phyloP scores from a whole-genome alignment of 2,797 vertebrate genomes.

The Anguilla marmorata region DNA sequence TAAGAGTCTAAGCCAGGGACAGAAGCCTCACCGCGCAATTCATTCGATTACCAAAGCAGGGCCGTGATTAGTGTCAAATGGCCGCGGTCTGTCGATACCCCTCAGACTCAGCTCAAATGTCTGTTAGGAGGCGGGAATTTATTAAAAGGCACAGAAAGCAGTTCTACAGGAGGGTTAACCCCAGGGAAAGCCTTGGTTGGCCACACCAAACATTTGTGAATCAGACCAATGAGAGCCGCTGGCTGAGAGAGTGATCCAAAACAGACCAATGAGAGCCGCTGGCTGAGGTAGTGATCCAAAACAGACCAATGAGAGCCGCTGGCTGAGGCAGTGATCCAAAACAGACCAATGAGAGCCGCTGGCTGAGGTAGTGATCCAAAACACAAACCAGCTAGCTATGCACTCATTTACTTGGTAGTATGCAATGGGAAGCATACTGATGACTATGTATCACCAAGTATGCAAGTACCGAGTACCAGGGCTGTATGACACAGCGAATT shows the following conservation, averaged over 20 bases:
- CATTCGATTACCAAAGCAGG: slow-evolving; percentile 50
- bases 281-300: too few species aligned
- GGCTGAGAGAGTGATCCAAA: neutral
- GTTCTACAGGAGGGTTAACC: neutral
- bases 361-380: too few species aligned
- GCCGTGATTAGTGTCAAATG: slow-evolving; percentile 25
- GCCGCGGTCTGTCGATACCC: slow-evolving; percentile 15
- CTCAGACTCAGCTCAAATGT: neutral
- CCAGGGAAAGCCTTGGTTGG: neutral
- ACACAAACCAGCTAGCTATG: neutral
- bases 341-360: too few species aligned
- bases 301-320: too few species aligned
- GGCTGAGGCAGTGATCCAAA: too few species aligned
- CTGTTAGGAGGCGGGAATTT: neutral
- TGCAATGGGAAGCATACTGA: neutral
- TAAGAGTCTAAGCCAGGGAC: slow-evolving; percentile 26
- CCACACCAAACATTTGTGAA: neutral
- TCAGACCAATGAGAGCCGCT: neutral
- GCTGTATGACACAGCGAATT: too few species aligned
- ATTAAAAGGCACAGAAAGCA: neutral
- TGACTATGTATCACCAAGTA: neutral
- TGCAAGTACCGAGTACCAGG: neutral
- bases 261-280: neutral
- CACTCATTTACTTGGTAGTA: neutral
- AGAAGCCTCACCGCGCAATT: slow-evolving; percentile 45